Base-by-base conservation (phyloP, 1,140 invertebrate species). In the Mesaphorura yosii region DNA sequence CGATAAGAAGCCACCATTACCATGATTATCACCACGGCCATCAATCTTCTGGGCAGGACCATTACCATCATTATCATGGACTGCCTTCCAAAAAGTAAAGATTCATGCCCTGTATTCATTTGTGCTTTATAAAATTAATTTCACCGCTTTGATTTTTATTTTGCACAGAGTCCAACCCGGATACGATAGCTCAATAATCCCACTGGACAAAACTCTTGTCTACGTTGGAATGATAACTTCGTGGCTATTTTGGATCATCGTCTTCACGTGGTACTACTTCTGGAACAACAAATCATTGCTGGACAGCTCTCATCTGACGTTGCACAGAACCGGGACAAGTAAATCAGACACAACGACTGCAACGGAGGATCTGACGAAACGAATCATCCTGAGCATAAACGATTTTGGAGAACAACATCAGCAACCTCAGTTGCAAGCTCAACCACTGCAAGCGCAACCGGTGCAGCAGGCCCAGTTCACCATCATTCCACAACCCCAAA, bases 201-300 rank as follows among this genome's bases (percentile, higher is more conserved):
- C 59, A 1, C 20, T 61, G 48, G 59, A 61, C 20, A 54, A 55
- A 50, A 47, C 42, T 12, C 12, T 58, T 15, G 49, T 56, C 1
- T 55, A 55, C 37, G 29, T 58, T 17, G 27, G 47, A 1, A 51
- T 62, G 45, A 53, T 55, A 23, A 42, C 56, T 12, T 48, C 53
- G 7, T 58, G 60, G 56, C 41, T 62, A 17, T 62, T 62, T 39
- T 62, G 60, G 60, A 34, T 51, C 3, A 38, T 53, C 2, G 41
- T 48, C 7, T 57, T 57, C 47, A 23, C 23, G 3, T 48, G 50
- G 4, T 62, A 58, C 19, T 56, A 50, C 46, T 22, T 48, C 2
- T 62, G 50, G 50, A 41, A n/a, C 6, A 41, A 22, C 6, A 5
- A 41, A 41, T n/a, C 6, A 41, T 17, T 7, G 19, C 22, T 41